Base-by-base conservation (phyloP, 2,888 invertebrate genomes). In the Pristionchus maxplancki region DNA sequence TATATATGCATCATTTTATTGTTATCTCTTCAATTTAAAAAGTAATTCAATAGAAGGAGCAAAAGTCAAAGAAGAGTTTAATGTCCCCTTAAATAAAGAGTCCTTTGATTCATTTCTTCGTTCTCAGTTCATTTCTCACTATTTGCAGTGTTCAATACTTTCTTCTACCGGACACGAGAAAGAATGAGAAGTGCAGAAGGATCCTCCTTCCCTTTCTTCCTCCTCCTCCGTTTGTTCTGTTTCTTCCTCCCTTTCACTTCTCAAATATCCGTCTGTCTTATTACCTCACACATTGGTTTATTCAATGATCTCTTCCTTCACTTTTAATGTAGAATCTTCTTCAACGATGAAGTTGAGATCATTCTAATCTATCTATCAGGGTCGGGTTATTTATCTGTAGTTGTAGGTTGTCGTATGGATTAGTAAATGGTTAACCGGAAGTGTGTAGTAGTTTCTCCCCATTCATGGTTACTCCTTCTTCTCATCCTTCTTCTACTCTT, bases 91-190 rank as follows among this genome's bases (percentile, higher is more conserved):
- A n/a, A n/a, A n/a, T n/a, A n/a, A n/a, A n/a, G n/a, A n/a, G n/a
- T n/a, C n/a, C n/a, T n/a, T n/a, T n/a, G 58, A 20, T 28, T 53
- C 53, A 53, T 20, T 20, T 20, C 17, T 64, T 64, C 64, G 31
- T 64, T 64, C 31, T 28, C 31, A 31, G 64, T 28, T 31, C 13
- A 11, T 15, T 9, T 64, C 64, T 11, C 64, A 71, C 71, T 71
- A 71, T 71, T 71, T 71, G 71, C 71, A 71, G 71, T 71, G 71
- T 71, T 71, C 71, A 6, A 28, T 71, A 9, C 71, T 71, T 37
- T 28, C 37, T 37, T 71, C 71, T 71, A 37, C 71, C 71, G 71
- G 71, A 71, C 37, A 71, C 13, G 71, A 37, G 71, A 71, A 28
- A 71, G 71, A 17, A 37, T 3, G 20, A 20, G 37, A 37, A 71